These are phyloP conservation scores for Ptychodera flava DNA, from an alignment of 35 echinoderm and acorn worm species.

Conservation along the genomic window DNA sequence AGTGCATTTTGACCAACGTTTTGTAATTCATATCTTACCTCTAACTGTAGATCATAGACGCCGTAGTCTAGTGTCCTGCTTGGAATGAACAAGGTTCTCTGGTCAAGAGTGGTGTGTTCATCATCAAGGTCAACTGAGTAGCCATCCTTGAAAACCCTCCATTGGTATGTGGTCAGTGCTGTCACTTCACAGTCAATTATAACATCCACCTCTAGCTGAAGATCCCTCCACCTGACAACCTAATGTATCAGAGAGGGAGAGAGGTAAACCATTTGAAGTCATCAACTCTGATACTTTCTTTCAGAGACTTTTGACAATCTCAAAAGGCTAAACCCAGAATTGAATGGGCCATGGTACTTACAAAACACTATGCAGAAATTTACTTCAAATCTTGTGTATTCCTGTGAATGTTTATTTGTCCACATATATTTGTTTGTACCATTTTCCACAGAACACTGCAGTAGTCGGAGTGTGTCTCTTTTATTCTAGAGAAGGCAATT, in stretches of 20 bases:
- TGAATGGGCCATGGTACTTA: too few relatives aligned
- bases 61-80: slow-evolving; percentile 36
- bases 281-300: slow-evolving; percentile 27
- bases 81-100: slow-evolving; percentile 53
- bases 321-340: too few relatives aligned
- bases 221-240: slow-evolving; percentile 47
- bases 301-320: too few relatives aligned
- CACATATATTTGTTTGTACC: too few relatives aligned
- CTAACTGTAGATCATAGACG: slow-evolving; percentile 32
- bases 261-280: neutral
- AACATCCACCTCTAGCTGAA: slow-evolving; percentile 59
- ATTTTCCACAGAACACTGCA: too few relatives aligned
- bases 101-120: slow-evolving; percentile 25
- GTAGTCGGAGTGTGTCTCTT: too few relatives aligned
- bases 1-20: too few relatives aligned
- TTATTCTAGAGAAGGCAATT: too few relatives aligned
- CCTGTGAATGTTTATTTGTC: too few relatives aligned
- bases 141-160: slow-evolving; percentile 21
- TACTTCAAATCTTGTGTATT: too few relatives aligned
- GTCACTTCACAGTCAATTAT: slow-evolving; percentile 68
- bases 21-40: too few relatives aligned
- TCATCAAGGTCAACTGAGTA: neutral
- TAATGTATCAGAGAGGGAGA: slow-evolving; percentile 23
- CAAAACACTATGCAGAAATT: too few relatives aligned
- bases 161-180: slow-evolving; percentile 36